Evolutionary conservation across 2,797 vertebrate genomes (phyloP).

Genomic region (Melanotaenia parkinsoni): DNA sequence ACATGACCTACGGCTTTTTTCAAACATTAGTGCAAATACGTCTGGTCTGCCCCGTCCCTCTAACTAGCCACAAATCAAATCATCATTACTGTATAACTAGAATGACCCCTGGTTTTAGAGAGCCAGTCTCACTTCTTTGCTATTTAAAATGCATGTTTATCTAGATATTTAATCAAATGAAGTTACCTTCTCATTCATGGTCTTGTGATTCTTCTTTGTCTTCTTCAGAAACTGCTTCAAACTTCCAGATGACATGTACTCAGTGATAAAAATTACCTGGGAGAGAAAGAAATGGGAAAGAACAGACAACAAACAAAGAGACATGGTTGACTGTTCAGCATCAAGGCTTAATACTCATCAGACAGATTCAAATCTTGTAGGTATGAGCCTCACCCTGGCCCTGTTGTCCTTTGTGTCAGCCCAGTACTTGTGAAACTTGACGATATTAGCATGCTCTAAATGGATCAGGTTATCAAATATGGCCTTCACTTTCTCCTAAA

Average conservation of each 20-base stretch:
- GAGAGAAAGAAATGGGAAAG: conserved; percentile 4
- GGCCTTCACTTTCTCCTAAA: conserved; percentile 95
- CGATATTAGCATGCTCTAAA: conserved; percentile 97
- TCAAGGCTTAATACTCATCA: not conserved
- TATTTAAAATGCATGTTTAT: not conserved
- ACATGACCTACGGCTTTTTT: not conserved
- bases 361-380: not conserved
- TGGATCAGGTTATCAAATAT: conserved; percentile 99
- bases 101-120: not conserved
- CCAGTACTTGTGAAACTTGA: conserved; percentile 99
- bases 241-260: conserved; percentile 99
- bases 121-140: not conserved
- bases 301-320: not conserved
- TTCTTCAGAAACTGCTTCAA: conserved; percentile 99
- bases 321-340: not conserved
- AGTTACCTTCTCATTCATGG: conserved; percentile 97
- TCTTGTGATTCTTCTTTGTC: conserved; percentile 99
- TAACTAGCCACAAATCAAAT: not conserved
- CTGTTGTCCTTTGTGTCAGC: conserved; percentile 95
- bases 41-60: not conserved
- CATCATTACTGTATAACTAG: not conserved
- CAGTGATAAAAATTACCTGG: conserved; percentile 99
- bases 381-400: conserved; percentile 87
- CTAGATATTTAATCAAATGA: not conserved
- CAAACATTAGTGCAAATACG: not conserved